Base-by-base conservation (phyloP, 1,140 invertebrate species). In the Vanessa tameamea region DNA sequence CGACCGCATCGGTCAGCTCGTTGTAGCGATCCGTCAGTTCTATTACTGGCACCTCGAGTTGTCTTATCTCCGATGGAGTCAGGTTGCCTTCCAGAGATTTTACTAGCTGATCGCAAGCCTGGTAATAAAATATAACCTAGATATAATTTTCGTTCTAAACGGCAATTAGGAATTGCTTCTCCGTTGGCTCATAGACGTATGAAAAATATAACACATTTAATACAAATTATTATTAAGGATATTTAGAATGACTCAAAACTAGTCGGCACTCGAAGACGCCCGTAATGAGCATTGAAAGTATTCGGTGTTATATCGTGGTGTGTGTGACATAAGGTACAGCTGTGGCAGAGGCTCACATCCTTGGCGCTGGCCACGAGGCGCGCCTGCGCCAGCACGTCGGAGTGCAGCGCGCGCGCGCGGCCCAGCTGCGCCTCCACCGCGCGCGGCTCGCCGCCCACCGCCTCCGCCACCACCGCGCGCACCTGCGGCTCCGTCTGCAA, bases 401-500 rank as follows among this genome's bases (percentile, higher is more conserved):
- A 97, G 85, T 98, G 97, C 6, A 99, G 87, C 1, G 96, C 93
- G 89, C 97, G 98, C 1, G 97, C 96, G 71, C 96, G 95, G 72
- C 95, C 95, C 47, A 99, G 94, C 90, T 99, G 98, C 51, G 98
- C 95, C 86, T 98, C 97, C 0, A 99, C 95, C 37, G 95, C 95
- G 83, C 96, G 96, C 0, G 98, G 97, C 82, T 99, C 98, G 0
- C 96, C 97, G 43, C 96, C 97, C 61, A 97, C 94, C 0, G 96
- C 95, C 84, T 99, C 98, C 9, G 96, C 95, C 16, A 98, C 93
- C 15, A 97, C 88, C 59, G 96, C 95, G 4, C 94, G 94, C 0
- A 96, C 95, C 90, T 96, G 95, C 0, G 97, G 96, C 82, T 98
- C 97, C 15, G 96, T 94, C 92, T 93, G 69, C 26, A 31, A 31